Percentiles rank a stretch among this genome's conserved stretches.
phyloP scores from a whole-genome alignment of 2,888 invertebrate species.

The Antheraea yamamai region DNA sequence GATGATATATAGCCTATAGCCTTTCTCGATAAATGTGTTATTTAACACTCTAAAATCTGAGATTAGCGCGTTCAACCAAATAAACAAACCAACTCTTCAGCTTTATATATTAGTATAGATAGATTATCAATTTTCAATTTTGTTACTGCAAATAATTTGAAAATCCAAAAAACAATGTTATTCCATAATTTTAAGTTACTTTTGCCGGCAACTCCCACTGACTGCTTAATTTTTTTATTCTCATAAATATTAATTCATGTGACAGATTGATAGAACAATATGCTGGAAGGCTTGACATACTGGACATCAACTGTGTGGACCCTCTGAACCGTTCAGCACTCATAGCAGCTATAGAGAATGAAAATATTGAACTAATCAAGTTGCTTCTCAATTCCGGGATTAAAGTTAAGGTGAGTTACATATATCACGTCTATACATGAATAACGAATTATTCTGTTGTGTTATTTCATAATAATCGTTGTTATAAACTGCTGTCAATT shows the following conservation, averaged over 20 bases:
- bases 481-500: not conserved
- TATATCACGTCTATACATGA: not conserved
- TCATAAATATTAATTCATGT: slow-evolving; percentile 9
- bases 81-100: too few species aligned
- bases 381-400: slow-evolving; percentile 91
- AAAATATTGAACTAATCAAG: slow-evolving; percentile 96
- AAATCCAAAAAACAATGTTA: too few species aligned
- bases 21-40: too few species aligned
- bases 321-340: slow-evolving; percentile 96
- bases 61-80: too few species aligned
- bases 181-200: too few species aligned
- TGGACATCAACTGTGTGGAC: slow-evolving; percentile 97
- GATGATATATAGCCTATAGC: too few species aligned
- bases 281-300: slow-evolving; percentile 82
- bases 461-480: too few species aligned
- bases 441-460: too few species aligned
- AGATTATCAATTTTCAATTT: too few species aligned
- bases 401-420: slow-evolving; percentile 87
- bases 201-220: not conserved
- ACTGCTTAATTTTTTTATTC: not conserved
- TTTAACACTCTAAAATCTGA: too few species aligned
- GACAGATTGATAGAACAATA: slow-evolving; percentile 87
- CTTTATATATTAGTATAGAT: too few species aligned
- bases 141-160: too few species aligned
- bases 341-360: slow-evolving; percentile 97